Evolutionary conservation across 2,113 vertebrate genomes (phyloP).

Genomic region (Callaeas wilsoni): DNA sequence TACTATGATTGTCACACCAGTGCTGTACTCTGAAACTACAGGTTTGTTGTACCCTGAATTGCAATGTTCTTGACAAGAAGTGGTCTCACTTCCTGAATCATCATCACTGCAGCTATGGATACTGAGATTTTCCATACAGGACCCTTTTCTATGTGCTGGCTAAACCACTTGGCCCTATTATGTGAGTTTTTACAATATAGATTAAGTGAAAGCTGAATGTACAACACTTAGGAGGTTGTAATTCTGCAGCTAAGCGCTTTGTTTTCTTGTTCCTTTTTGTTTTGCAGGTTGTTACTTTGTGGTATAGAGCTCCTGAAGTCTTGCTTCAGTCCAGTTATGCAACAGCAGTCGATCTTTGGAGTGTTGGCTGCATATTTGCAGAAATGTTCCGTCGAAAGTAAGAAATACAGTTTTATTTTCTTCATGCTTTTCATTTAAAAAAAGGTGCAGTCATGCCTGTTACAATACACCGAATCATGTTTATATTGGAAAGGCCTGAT

Average conservation of each 20-base stretch:
- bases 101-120: neutral
- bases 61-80: neutral
- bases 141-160: neutral
- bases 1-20: neutral
- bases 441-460: neutral
- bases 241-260: neutral
- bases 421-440: neutral
- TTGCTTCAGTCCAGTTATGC: constrained; percentile 97
- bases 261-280: constrained; percentile 1
- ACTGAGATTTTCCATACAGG: neutral
- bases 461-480: neutral
- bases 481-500: neutral
- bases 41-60: neutral
- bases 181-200: neutral
- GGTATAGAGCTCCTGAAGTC: constrained; percentile 97
- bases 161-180: neutral
- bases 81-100: neutral
- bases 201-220: neutral
- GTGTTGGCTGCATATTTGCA: constrained; percentile 97
- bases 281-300: constrained; percentile 93
- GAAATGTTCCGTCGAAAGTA: constrained; percentile 98
- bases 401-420: constrained; percentile 58
- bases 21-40: neutral
- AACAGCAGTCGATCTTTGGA: constrained; percentile 97
- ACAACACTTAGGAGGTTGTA: neutral